phyloP scores from a whole-genome alignment of 2,113 vertebrate species.

The Xiphorhynchus elegans region DNA sequence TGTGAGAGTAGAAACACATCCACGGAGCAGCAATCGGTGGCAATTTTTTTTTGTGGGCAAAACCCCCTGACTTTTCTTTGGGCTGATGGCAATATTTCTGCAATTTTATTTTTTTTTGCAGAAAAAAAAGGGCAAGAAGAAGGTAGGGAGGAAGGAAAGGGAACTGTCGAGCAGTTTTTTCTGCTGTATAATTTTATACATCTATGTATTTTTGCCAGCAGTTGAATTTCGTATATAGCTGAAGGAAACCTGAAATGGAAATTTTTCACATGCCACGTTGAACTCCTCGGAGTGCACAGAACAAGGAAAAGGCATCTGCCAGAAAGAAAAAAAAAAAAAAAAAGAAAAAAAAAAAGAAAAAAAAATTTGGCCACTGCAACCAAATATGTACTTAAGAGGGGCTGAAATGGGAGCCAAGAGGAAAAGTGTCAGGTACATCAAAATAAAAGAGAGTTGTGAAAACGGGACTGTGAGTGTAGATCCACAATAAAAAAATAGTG shows the following conservation, averaged over 20 bases:
- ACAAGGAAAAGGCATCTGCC: slow-evolving; percentile 52
- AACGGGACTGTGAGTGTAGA: background rate
- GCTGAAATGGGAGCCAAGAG: slow-evolving; percentile 18
- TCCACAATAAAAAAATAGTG: background rate
- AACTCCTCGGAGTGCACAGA: slow-evolving; percentile 18
- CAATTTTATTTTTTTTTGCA: background rate
- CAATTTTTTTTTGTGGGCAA: slow-evolving; percentile 14
- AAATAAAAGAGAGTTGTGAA: slow-evolving; percentile 16
- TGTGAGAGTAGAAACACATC: slow-evolving; percentile 63
- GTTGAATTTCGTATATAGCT: slow-evolving; percentile 26
- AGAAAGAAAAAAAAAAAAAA: background rate
- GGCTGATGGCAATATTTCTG: background rate
- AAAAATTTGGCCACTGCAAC: background rate
- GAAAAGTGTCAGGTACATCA: slow-evolving; percentile 39
- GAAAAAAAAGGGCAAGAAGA: background rate
- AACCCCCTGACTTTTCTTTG: slow-evolving; percentile 3
- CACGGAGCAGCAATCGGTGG: background rate
- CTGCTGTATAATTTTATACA: background rate
- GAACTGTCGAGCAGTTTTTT: background rate
- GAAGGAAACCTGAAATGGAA: slow-evolving; percentile 56
- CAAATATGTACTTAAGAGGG: slow-evolving; percentile 27
- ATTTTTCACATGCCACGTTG: slow-evolving; percentile 55
- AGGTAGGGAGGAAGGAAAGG: background rate
- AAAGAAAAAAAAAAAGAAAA: background rate
- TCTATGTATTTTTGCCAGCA: slow-evolving; percentile 11